These are phyloP conservation scores for Lycaena phlaeas DNA, from an alignment of 2,888 invertebrate species.

Conservation along the genomic window DNA sequence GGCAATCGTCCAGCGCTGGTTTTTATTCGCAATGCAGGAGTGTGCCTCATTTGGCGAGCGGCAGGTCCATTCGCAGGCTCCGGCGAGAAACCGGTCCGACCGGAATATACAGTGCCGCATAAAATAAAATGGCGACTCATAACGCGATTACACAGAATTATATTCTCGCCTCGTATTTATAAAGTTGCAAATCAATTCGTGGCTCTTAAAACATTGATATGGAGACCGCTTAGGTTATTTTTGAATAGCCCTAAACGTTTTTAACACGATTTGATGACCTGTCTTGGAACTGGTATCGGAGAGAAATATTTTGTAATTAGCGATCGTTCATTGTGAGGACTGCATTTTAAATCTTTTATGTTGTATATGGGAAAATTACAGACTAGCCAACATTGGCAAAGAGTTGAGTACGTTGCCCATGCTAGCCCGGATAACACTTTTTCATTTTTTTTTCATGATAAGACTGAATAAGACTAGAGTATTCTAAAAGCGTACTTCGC, in stretches of 20 bases:
- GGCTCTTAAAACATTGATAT: slow-evolving; percentile 29
- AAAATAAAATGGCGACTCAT: slow-evolving; percentile 45
- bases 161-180: slow-evolving; percentile 27
- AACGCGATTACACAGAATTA: slow-evolving; percentile 31
- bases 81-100: slow-evolving; percentile 61
- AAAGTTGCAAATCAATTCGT: slow-evolving; percentile 31
- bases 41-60: slow-evolving; percentile 57
- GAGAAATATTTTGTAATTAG: too few species aligned
- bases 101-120: slow-evolving; percentile 54
- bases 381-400: too few species aligned
- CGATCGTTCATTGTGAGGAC: too few species aligned
- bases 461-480: too few species aligned
- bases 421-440: too few species aligned
- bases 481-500: too few species aligned
- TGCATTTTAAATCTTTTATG: too few species aligned
- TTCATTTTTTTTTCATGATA: too few species aligned
- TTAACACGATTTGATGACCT: slow-evolving; percentile 11
- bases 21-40: slow-evolving; percentile 47
- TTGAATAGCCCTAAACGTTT: slow-evolving; percentile 37
- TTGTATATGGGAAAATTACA: too few species aligned
- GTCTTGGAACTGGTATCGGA: too few species aligned
- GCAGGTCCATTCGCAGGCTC: slow-evolving; percentile 60
- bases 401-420: too few species aligned
- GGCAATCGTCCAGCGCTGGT: slow-evolving; percentile 30
- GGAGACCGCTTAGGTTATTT: slow-evolving; percentile 41